Percentiles rank a stretch among this genome's conserved stretches.
These are phyloP conservation scores for Pseudococcus jackbeardsleyi DNA, from an alignment of 2,888 invertebrate genomes.

Conservation along the genomic window DNA sequence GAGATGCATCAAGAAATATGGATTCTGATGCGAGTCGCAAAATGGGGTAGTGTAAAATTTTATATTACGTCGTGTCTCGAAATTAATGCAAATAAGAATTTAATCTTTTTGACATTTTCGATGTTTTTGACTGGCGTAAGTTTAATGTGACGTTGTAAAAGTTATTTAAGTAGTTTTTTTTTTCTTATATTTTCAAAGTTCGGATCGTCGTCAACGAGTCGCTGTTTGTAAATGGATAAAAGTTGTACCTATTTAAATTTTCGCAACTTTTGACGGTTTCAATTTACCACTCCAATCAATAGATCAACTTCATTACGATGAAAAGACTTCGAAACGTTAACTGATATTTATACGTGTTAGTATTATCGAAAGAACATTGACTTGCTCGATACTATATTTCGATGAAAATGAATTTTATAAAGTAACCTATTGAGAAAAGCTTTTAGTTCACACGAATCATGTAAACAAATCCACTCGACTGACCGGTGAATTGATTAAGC, in stretches of 20 bases:
- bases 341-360: too few species aligned
- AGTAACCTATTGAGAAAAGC: neutral
- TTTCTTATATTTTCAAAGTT: neutral
- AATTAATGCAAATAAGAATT: constrained; percentile 38
- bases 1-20: constrained; percentile 24
- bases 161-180: neutral
- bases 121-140: neutral
- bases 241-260: neutral
- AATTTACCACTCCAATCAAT: neutral
- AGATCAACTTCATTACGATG: neutral
- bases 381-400: too few species aligned
- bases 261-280: constrained; percentile 1
- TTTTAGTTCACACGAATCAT: neutral
- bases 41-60: neutral
- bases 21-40: neutral
- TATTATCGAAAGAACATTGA: too few species aligned
- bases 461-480: constrained; percentile 1
- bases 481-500: constrained; percentile 12
- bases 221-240: neutral
- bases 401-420: neutral
- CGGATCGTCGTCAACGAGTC: neutral
- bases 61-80: neutral
- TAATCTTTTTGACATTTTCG: constrained; percentile 39
- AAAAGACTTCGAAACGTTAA: neutral
- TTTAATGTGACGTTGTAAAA: constrained; percentile 10